phyloP scores from a whole-genome alignment of 2,113 vertebrate genomes.

The Puntigrus tetrazona region DNA sequence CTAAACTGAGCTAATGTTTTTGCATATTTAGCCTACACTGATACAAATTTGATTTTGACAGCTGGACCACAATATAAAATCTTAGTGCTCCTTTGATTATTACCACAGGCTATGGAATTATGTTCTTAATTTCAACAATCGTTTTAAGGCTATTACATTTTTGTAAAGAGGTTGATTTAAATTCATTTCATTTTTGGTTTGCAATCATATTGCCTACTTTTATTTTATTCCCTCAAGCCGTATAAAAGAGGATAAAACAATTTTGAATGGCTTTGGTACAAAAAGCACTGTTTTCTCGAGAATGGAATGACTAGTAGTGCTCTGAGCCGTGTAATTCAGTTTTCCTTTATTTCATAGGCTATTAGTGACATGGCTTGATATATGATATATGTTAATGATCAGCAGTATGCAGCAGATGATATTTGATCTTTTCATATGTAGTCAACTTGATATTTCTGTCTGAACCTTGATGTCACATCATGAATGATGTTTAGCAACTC shows the following conservation, averaged over 20 bases:
- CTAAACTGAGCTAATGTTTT: background rate
- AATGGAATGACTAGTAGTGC: background rate
- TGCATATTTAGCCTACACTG: background rate
- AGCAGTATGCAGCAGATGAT: background rate
- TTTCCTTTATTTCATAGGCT: background rate
- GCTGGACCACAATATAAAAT: background rate
- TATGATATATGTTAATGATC: background rate
- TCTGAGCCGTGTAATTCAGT: background rate
- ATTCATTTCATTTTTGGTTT: too few species aligned
- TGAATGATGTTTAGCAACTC: background rate
- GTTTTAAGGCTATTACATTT: too few species aligned
- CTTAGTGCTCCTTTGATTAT: too few species aligned
- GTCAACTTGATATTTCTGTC: slow-evolving; percentile 13
- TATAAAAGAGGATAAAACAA: background rate
- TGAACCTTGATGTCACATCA: background rate
- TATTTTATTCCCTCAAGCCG: background rate
- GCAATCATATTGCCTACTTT: background rate
- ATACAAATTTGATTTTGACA: background rate
- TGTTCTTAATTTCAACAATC: too few species aligned
- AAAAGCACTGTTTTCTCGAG: background rate
- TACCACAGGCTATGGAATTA: too few species aligned
- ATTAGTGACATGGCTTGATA: slow-evolving; percentile 3
- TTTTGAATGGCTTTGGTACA: background rate
- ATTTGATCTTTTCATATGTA: background rate
- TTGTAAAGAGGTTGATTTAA: too few species aligned